These are phyloP conservation scores for Callinectes sapidus DNA, from an alignment of 2,888 invertebrate genomes.

Conservation along the genomic window DNA sequence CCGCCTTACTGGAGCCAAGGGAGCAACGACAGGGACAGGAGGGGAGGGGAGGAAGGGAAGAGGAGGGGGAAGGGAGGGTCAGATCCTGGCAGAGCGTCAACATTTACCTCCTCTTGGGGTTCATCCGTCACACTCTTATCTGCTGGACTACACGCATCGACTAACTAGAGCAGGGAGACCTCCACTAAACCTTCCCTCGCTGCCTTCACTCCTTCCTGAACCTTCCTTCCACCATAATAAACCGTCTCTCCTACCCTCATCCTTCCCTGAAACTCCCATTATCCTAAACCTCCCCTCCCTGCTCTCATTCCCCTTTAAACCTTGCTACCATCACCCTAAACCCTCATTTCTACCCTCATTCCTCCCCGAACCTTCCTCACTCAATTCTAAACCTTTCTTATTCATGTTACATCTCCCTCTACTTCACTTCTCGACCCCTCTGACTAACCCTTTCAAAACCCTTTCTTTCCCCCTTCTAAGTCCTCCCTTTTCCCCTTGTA, in stretches of 20 bases:
- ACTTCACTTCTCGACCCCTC: background rate
- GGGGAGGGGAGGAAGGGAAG: background rate
- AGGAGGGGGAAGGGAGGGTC: background rate
- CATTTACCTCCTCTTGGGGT: background rate
- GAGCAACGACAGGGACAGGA: background rate
- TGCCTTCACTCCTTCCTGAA: background rate
- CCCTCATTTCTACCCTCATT: background rate
- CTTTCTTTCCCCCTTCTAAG: background rate
- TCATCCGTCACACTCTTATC: slow-evolving; percentile 27
- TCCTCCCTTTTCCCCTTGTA: slow-evolving; percentile 4
- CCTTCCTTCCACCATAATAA: background rate
- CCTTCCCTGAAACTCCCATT: background rate
- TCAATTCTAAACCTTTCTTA: background rate
- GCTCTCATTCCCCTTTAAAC: background rate
- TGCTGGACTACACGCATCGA: background rate
- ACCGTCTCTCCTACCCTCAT: background rate
- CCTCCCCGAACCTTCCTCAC: slow-evolving; percentile 5
- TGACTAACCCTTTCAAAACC: background rate
- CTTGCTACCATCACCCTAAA: background rate
- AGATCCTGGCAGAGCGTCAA: slow-evolving; percentile 10
- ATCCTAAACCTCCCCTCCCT: background rate
- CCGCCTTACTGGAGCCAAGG: slow-evolving; percentile 17
- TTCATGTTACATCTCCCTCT: background rate
- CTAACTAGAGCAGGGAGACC: background rate
- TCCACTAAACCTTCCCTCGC: background rate